Evolutionary conservation across 23 tunicate genomes (phyloP).

Genomic region (Trididemnum nubilum): DNA sequence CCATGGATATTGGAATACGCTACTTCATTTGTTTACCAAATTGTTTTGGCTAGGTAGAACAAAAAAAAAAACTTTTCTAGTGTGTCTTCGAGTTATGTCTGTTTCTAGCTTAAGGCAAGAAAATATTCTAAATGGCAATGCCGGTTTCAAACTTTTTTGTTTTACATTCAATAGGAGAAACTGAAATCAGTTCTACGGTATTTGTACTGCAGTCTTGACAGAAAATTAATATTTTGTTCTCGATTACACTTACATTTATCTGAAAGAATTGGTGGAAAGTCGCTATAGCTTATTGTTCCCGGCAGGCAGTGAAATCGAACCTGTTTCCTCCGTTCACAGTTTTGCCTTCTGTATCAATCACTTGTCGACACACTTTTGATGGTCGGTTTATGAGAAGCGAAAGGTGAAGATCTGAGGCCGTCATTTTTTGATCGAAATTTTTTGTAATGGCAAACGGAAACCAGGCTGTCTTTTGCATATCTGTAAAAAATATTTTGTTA

Average conservation of each 20-base stretch:
- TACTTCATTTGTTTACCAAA: too few relatives aligned
- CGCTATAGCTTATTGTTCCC: slow-evolving; percentile 51
- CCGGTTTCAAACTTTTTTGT: too few relatives aligned
- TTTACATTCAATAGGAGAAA: too few relatives aligned
- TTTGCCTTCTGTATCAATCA: slow-evolving; percentile 23
- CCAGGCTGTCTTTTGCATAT: slow-evolving; percentile 36
- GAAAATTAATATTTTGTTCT: too few relatives aligned
- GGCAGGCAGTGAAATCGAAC: slow-evolving; percentile 67
- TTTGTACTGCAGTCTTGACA: too few relatives aligned
- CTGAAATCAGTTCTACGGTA: too few relatives aligned
- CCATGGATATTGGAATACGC: too few relatives aligned
- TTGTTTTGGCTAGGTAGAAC: too few relatives aligned
- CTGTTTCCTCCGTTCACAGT: slow-evolving; percentile 24
- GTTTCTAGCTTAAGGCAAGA: too few relatives aligned
- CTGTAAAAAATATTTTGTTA: background rate
- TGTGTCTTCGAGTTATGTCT: too few relatives aligned
- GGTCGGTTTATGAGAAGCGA: slow-evolving; percentile 42
- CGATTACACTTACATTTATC: slow-evolving; percentile 35
- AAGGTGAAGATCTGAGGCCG: slow-evolving; percentile 24
- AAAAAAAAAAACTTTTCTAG: too few relatives aligned
- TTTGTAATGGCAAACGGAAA: slow-evolving; percentile 10
- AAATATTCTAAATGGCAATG: too few relatives aligned
- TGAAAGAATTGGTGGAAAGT: slow-evolving; percentile 42
- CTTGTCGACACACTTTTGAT: slow-evolving; percentile 53
- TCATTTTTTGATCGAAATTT: background rate